Evolutionary conservation across 2,113 vertebrate genomes (phyloP).

Genomic region (Channa maculata): DNA sequence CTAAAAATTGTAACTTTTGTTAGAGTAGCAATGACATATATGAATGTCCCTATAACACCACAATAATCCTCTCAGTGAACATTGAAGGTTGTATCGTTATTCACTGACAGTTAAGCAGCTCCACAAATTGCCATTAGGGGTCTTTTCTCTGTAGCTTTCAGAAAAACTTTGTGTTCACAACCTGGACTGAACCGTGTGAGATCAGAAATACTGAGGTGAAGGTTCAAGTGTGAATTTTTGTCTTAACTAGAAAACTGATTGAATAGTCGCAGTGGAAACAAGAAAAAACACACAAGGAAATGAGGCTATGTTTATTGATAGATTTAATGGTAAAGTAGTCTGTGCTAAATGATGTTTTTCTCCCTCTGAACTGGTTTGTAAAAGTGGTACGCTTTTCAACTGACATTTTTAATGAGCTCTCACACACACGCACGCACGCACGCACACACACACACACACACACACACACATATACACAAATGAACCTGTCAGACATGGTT

Average conservation of each 20-base stretch:
- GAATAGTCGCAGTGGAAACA: constrained; percentile 43
- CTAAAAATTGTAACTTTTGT: constrained; percentile 16
- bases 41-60: not conserved
- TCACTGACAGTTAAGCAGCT: constrained; percentile 40
- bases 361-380: constrained; percentile 46
- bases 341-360: constrained; percentile 61
- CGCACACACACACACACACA: constrained; percentile 25
- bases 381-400: constrained; percentile 61
- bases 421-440: constrained; percentile 22
- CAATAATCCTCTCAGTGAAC: constrained; percentile 32
- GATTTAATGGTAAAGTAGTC: constrained; percentile 51
- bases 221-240: constrained; percentile 52
- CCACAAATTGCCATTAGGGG: constrained; percentile 47
- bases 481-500: constrained; percentile 71
- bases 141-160: constrained; percentile 35
- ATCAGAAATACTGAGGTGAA: constrained; percentile 61
- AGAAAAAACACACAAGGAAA: constrained; percentile 32
- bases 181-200: constrained; percentile 47
- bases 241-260: constrained; percentile 60
- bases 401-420: constrained; percentile 71
- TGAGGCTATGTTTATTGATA: constrained; percentile 61
- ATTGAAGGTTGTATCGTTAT: constrained; percentile 25
- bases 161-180: constrained; percentile 43
- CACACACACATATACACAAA: constrained; percentile 31
- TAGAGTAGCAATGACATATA: constrained; percentile 1